Evolutionary conservation across 1,140 invertebrate species (phyloP), one percentile per base, ranked within the genome.

Genomic region (Zaprionus vittiger): DNA sequence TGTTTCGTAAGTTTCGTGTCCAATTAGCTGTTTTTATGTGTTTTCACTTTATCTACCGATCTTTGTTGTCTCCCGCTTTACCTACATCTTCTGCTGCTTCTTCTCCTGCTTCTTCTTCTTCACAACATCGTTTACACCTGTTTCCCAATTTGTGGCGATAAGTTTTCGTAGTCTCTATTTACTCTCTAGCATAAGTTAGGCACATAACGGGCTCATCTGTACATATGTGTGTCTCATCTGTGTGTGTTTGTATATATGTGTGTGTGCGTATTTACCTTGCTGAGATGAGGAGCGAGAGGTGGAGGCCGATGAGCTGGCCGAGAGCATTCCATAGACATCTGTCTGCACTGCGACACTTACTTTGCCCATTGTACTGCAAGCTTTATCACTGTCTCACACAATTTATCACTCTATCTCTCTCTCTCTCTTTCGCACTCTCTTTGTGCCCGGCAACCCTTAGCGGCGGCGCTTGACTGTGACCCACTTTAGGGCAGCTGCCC

Each of bases 291-390:
- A 91, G 57, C 91, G 91, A 38, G 91, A 92, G 37, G 82, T 80
- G 59, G 67, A 72, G 64, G 81, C 74, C 62, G 91, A 92, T 52
- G 91, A 87, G 62, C 75, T 86, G 55, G 84, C 70, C 24, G 87
- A 92, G 55, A 91, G 81, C 86, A 91, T 82, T 79, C 92, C 91
- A 31, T 69, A 84, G 49, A 92, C 68, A 60, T 92, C 91, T 69
- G 91, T 92, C 77, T 92, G 91, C n/a, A 92, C 84, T 34, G 87
- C 91, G 52, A 92, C 90, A 78, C 77, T 80, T 56, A 90, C 72
- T 92, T 92, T 92, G 26, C 38, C 41, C 86, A 89, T 89, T 26
- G 44, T 41, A 55, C 11, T 15, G 37, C 20, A 14, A 52, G 38
- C 52, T 75, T 72, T 37, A 14, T 31, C 6, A 24, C 60, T 65